Base-by-base conservation (phyloP, 2,113 vertebrate species). In the Chitala chitala region DNA sequence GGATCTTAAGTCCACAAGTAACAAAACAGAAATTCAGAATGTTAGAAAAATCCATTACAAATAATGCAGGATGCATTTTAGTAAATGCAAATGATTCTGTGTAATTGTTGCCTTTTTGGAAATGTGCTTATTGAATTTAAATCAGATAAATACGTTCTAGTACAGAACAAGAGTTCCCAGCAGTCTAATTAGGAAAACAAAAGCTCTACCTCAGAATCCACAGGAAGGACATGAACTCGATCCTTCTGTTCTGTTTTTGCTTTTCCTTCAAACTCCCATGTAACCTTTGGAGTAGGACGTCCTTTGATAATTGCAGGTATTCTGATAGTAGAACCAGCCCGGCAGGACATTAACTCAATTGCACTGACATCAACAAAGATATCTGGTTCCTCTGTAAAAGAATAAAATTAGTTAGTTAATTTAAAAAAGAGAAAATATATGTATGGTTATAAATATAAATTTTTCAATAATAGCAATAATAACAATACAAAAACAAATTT, bases 181-280 rank as follows among this genome's bases (percentile, higher is more conserved):
- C 29, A 24, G 13, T 10, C 31, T 29, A 65, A 65, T 42, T 8
- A n/a, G 20, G 8, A 65, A 65, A 65, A n/a, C n/a, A n/a, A 13
- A 46, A 13, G 8, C 38, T 46, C 82, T 71, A 92, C 90, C 87
- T 87, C 84, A 3, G 88, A 89, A 78, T 90, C 96, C 81, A 94
- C 93, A 7, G 97, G 97, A 78, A 99, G 76, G 15, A 84, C 93
- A 82, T 98, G 94, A 77, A 95, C 78, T 76, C 93, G 94, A 77
- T 98, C 94, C 89, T 97, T 99, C 82, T 90, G 84, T 76, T 92
- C 81, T 6, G 91, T 92, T 84, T 94, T 95, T 72, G 96, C 96
- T 84, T 94, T 93, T 82, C 97, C 97, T 58, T 94, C 89, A 85
- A 93, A 99, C 58, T 99, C 97, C 97, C 97, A 99, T 80, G 91